phyloP scores from a whole-genome alignment of 2,113 vertebrate genomes.

The Dissostichus mawsoni region DNA sequence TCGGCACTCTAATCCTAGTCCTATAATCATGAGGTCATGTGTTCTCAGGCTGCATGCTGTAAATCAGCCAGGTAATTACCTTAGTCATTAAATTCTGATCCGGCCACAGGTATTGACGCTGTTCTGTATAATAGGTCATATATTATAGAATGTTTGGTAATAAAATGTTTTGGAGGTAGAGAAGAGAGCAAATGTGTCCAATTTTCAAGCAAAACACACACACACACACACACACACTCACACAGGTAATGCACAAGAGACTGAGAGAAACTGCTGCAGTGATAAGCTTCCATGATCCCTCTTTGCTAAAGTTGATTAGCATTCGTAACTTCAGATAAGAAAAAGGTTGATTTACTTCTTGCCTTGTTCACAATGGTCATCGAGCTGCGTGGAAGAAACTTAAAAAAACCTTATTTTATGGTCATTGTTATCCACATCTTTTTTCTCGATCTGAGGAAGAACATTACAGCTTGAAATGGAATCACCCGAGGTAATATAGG shows the following conservation, averaged over 20 bases:
- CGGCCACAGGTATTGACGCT: conserved; percentile 11
- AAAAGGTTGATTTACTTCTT: not conserved
- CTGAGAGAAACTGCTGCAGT: conserved; percentile 10
- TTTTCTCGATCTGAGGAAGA: conserved; percentile 9
- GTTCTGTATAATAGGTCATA: not conserved
- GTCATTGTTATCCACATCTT: conserved; percentile 7
- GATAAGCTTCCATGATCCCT: not conserved
- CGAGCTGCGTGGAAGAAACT: not conserved
- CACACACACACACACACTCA: not conserved
- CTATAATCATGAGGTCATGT: not conserved
- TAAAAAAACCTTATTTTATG: conserved; percentile 19
- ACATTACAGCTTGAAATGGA: not conserved
- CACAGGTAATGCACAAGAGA: not conserved
- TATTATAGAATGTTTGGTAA: conserved; percentile 6
- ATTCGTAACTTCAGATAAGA: conserved; percentile 10
- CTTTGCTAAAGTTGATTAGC: conserved; percentile 26
- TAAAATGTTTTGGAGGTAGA: not conserved
- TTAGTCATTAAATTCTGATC: conserved; percentile 7
- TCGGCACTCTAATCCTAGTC: not conserved
- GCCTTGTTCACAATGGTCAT: conserved; percentile 26
- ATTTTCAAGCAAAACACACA: not conserved
- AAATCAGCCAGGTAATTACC: not conserved
- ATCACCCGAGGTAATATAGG: not conserved
- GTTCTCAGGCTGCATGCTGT: not conserved
- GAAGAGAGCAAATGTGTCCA: not conserved